Evolutionary conservation across 2,113 vertebrate genomes (phyloP), one percentile per base, ranked within the genome.

Genomic region (Elgaria multicarinata): DNA sequence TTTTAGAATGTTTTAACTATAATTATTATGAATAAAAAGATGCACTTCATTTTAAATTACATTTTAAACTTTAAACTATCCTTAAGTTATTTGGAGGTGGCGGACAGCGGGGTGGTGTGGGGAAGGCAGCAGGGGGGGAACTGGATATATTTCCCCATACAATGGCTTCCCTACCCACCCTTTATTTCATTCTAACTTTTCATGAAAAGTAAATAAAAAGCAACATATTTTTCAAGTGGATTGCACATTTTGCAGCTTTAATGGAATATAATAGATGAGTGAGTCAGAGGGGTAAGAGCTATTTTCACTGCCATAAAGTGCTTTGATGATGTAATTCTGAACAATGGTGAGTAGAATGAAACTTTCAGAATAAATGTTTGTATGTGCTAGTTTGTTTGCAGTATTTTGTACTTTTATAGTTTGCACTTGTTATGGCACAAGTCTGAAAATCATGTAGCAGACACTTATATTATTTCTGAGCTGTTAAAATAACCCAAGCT

Each of bases 211-310:
- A 96, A 97, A 97, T 97, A 96, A 97, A 96, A 97, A 97, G 96
- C 96, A 97, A 97, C 95, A 96, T 98, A 98, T 98, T 98, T 98
- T 98, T 97, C 97, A 97, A 97, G 96, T 96, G 96, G 96, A 97
- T 98, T 97, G 96, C 97, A 98, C 97, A 97, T 97, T 98, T 97
- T 98, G 97, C 97, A 98, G 97, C 97, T 97, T 98, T 98, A 97
- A 98, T 97, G 97, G 96, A 97, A 94, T 96, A 97, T 96, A 97
- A 94, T 93, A 96, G 96, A 96, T 96, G 95, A 97, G 96, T 96
- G 95, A 97, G 96, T 96, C 96, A 96, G 96, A 97, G 93, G 96
- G 95, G 94, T 93, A 95, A 97, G 96, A 97, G 97, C 96, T 97
- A 97, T 98, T 98, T 98, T 97, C 97, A 98, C 97, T 98, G 97